These are phyloP conservation scores for Beroe forskalii DNA, from an alignment of 37 sponge, comb jelly and placozoan species.

Conservation along the genomic window DNA sequence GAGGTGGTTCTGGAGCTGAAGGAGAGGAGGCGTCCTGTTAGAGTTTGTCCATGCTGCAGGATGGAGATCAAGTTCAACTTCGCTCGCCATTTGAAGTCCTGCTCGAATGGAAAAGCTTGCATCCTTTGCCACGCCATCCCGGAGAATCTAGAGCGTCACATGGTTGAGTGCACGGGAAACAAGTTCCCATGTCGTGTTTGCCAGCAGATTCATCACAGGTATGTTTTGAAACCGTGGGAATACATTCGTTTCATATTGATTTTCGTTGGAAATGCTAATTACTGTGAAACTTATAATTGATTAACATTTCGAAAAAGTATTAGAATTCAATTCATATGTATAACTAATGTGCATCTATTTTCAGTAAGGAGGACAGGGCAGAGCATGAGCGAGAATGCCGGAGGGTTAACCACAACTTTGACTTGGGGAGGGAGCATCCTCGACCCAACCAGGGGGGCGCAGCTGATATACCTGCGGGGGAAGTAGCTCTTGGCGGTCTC, in stretches of 20 bases:
- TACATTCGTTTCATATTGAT: no score
- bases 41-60: neutral
- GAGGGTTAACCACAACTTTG: neutral
- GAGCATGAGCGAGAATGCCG: neutral
- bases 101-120: neutral
- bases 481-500: neutral
- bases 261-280: no score
- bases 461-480: neutral
- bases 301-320: no score
- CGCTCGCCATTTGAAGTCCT: neutral
- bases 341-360: no score
- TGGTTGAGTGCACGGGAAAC: neutral
- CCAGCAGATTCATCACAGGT: neutral
- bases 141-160: neutral
- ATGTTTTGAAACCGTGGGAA: no score
- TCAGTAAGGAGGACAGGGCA: neutral
- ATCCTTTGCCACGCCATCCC: neutral
- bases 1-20: neutral
- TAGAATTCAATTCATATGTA: no score
- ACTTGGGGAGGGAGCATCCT: no score
- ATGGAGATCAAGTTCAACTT: neutral
- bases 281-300: no score
- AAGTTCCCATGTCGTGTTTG: neutral
- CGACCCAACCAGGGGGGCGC: no score
- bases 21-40: neutral